Evolutionary conservation across 2,113 vertebrate genomes (phyloP), one percentile per base, ranked within the genome.

Genomic region (Ellobius talpinus): DNA sequence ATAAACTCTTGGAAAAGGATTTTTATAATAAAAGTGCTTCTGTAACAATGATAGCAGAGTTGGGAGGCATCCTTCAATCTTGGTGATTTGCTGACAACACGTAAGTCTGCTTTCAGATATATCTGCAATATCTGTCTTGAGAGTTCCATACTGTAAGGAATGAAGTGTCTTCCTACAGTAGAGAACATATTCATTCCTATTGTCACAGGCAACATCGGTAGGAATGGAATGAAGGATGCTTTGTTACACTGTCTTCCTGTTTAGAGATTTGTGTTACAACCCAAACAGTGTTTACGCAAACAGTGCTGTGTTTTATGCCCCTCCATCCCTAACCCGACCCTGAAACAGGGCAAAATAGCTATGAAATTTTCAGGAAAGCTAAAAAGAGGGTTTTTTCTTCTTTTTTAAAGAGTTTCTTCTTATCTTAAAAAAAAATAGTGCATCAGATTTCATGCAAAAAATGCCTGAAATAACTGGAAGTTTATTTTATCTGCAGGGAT

Each of bases 41-140:
- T 9, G 14, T 78, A 78, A 92, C 13, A 58, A 96, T 79, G 61
- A 2, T 0, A 0, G 52, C 11, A 77, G 42, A 87, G 81, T 66
- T 72, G 4, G 7, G 14, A 95, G 84, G 42, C 31, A 85, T 86
- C 13, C n/a, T 19, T 47, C 84, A 68, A 78, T 29, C 89, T 94
- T 73, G 50, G 0, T 36, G 23, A 91, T 88, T 42, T 16, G 14
- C 14, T 88, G 89, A 91, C 68, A 29, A 45, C 50, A 31, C 0
- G 2, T 86, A 95, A 94, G 42, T 95, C 87, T 96, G 94, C 96
- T 98, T 96, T 78, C 94, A 78, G 95, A 13, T 26, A 81, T 94
- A 94, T 82, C 91, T 92, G 92, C 13, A 84, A 19, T 50, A 50
- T 0, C 68, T 96, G 90, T 94, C 17, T 36, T 93, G n/a, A 7